phyloP scores from a whole-genome alignment of 2,888 invertebrate genomes.

The Agelastica alni region DNA sequence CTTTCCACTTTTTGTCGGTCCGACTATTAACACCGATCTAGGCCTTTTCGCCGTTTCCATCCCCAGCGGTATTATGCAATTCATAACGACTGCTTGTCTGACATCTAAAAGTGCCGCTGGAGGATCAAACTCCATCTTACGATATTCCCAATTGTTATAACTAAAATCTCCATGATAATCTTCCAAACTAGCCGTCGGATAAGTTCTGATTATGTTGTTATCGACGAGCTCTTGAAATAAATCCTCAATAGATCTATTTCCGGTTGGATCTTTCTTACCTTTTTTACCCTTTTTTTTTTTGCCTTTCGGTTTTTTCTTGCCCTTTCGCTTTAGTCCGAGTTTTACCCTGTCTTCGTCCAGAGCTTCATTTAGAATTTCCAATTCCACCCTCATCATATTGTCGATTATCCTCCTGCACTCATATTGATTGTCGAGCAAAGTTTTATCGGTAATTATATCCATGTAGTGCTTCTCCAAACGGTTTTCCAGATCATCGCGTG shows the following conservation, averaged over 20 bases:
- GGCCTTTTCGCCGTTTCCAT: constrained; percentile 56
- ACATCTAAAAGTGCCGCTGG: constrained; percentile 65
- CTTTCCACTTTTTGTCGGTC: constrained; percentile 73
- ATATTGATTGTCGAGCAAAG: constrained; percentile 66
- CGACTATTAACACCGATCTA: constrained; percentile 70
- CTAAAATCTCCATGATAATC: constrained; percentile 74
- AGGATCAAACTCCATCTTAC: constrained; percentile 53
- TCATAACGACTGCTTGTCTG: constrained; percentile 63
- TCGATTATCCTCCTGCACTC: constrained; percentile 72
- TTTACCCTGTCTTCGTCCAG: constrained; percentile 49
- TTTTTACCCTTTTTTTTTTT: constrained; percentile 45
- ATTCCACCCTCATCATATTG: constrained; percentile 65
- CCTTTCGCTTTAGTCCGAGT: constrained; percentile 36
- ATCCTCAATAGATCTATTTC: constrained; percentile 64
- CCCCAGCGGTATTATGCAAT: constrained; percentile 64
- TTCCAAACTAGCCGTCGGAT: constrained; percentile 63
- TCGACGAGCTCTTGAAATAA: constrained; percentile 74
- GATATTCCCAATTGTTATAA: constrained; percentile 55
- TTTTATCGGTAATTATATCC: constrained; percentile 68
- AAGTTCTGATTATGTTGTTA: constrained; percentile 69
- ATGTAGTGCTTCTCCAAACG: constrained; percentile 66
- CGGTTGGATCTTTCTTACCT: constrained; percentile 67
- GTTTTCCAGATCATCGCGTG: constrained; percentile 59
- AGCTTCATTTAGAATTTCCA: constrained; percentile 61
- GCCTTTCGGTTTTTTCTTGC: constrained; percentile 47